phyloP scores from a whole-genome alignment of 2,113 vertebrate genomes.

The Raja brachyura region DNA sequence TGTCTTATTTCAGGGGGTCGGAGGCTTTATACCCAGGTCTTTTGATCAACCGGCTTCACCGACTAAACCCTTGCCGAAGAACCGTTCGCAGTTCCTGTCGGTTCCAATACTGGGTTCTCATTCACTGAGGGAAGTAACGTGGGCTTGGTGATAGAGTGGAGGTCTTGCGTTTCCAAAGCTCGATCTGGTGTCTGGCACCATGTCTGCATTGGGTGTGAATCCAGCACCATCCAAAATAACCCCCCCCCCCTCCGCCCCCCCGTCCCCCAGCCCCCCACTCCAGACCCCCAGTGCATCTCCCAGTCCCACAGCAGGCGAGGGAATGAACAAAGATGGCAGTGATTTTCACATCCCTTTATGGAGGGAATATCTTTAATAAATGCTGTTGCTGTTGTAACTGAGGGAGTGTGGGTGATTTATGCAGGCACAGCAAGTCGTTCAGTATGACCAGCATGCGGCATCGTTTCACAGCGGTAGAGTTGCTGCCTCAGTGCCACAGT shows the following conservation, averaged over 20 bases:
- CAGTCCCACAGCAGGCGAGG: too few relatives aligned
- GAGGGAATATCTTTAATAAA: too few relatives aligned
- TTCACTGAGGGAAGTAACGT: neutral
- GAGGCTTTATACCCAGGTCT: neutral
- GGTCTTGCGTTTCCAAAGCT: neutral
- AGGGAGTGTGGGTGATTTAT: too few relatives aligned
- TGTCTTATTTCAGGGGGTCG: neutral
- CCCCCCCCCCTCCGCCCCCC: neutral
- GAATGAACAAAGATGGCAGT: too few relatives aligned
- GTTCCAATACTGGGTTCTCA: neutral
- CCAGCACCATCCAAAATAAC: neutral
- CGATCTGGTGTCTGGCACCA: neutral
- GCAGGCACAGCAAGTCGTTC: too few relatives aligned
- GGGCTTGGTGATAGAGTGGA: neutral
- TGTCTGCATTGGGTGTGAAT: neutral
- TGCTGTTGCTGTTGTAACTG: too few relatives aligned
- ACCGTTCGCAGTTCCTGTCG: neutral
- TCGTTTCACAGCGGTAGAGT: too few relatives aligned
- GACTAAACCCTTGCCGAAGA: neutral
- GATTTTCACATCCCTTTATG: too few relatives aligned
- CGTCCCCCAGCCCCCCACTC: neutral
- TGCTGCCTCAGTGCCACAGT: too few relatives aligned
- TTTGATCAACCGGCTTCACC: neutral
- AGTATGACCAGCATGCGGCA: too few relatives aligned
- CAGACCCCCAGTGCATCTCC: neutral